Conservation (phyloP, 1,140 invertebrate genomes). For the Contarinia nasturtii region DNA sequence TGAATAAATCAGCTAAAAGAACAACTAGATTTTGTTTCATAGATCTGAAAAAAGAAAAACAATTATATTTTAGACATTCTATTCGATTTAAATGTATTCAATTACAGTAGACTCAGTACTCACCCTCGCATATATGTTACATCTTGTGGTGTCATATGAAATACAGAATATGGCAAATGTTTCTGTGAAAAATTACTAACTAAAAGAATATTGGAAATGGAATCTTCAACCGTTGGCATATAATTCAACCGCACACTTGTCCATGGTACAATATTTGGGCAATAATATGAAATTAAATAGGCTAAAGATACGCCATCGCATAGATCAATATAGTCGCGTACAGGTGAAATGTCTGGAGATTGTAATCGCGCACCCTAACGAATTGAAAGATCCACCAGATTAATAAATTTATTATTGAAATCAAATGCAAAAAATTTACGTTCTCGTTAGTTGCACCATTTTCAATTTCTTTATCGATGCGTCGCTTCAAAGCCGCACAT, state of each 20-base stretch:
- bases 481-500: constrained; percentile 50
- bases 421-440: constrained; percentile 7
- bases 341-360: constrained; percentile 21
- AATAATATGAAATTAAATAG: constrained; percentile 82
- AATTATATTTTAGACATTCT: constrained; percentile 1
- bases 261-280: constrained; percentile 69
- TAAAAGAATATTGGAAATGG: constrained; percentile 81
- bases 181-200: constrained; percentile 74
- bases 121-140: constrained; percentile 87
- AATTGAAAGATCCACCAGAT: neutral
- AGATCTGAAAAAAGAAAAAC: constrained; percentile 35
- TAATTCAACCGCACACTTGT: constrained; percentile 48
- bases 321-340: constrained; percentile 40
- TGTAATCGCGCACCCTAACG: constrained; percentile 17
- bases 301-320: constrained; percentile 85
- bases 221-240: constrained; percentile 50
- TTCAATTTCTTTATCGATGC: constrained; percentile 30
- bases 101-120: constrained; percentile 14
- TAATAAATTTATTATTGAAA: neutral
- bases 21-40: constrained; percentile 87
- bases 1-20: constrained; percentile 90
- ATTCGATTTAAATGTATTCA: constrained; percentile 2
- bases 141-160: constrained; percentile 91
- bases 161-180: constrained; percentile 71
- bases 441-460: constrained; percentile 18